Base-by-base conservation (phyloP, 2,113 vertebrate genomes). In the Mobula hypostoma region DNA sequence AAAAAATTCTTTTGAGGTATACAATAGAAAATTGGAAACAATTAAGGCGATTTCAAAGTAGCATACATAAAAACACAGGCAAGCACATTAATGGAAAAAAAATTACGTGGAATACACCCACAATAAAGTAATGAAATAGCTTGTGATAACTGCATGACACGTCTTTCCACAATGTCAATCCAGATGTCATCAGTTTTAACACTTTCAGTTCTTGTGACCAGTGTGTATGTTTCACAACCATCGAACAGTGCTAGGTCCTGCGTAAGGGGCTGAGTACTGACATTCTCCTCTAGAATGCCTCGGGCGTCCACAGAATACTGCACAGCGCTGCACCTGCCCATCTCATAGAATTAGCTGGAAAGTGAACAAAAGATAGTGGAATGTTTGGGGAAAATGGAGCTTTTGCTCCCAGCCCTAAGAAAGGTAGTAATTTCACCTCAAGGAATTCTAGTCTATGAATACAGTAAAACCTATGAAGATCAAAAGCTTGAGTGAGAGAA, bases 401-500 rank as follows among this genome's bases (percentile, higher is more conserved):
- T 27, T 93, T 74, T 72, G 91, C 91, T 93, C 91, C 91, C 91
- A 93, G 91, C 91, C 91, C 91, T 93, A 93, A 93, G 29, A 93
- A 74, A 93, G 70, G 91, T 93, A 93, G 19, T 93, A 40, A 15
- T 36, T 93, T 74, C 91, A 93, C 91, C 91, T 56, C 91, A 93
- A 70, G 91, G n/a, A 93, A 74, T 76, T 74, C 90, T 93, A 70
- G 68, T 72, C 70, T 72, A 74, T 74, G 91, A 93, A 76, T 93
- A 93, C 91, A 74, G 91, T 74, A 93, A 93, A 93, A 93, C 91
- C 91, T 93, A 93, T 74, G 91, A 93, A 93, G 91, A 93, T 93
- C 66, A 74, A 93, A 93, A 93, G 66, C 70, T 93, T 56, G 24
- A 93, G 70, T 40, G 91, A 93, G 68, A 93, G 91, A 93, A 93